A percentile compares a stretch with the other conserved stretches of the same genome.
These are phyloP conservation scores for Sebastes oblongus DNA, from an alignment of 2,797 vertebrate genomes.

Conservation along the genomic window DNA sequence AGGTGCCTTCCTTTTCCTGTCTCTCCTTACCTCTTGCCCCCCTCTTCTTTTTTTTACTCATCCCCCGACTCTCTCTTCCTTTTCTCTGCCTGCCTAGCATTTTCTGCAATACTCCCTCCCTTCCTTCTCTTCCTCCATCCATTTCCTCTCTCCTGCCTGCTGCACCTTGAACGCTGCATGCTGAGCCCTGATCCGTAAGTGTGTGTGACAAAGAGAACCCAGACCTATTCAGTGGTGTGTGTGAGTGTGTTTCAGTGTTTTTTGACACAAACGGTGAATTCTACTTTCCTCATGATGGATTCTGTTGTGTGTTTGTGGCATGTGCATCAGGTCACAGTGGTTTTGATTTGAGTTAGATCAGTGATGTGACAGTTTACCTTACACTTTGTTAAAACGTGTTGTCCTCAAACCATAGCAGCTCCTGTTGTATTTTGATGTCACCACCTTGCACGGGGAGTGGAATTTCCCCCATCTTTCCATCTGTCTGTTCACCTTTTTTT, in stretches of 20 bases:
- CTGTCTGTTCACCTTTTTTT: neutral
- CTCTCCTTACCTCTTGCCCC: slow-evolving; percentile 24
- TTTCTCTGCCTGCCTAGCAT: slow-evolving; percentile 50
- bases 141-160: slow-evolving; percentile 63
- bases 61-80: slow-evolving; percentile 25
- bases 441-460: neutral
- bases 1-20: slow-evolving; percentile 81
- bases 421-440: neutral
- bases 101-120: slow-evolving; percentile 46
- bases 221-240: slow-evolving; percentile 17
- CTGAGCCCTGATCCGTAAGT: slow-evolving; percentile 69
- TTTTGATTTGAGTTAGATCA: neutral
- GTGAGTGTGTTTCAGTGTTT: slow-evolving; percentile 17
- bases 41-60: neutral
- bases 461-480: neutral
- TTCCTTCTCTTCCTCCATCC: slow-evolving; percentile 30
- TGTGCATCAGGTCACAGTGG: slow-evolving; percentile 35
- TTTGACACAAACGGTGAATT: neutral
- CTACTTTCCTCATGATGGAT: slow-evolving; percentile 7
- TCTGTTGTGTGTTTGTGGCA: slow-evolving; percentile 23
- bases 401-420: neutral
- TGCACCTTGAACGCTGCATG: slow-evolving; percentile 75
- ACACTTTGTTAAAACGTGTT: neutral
- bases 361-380: neutral
- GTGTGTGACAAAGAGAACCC: slow-evolving; percentile 47